These are phyloP conservation scores for Acanthococcus lagerstroemiae DNA, from an alignment of 2,888 invertebrate genomes.

Conservation along the genomic window DNA sequence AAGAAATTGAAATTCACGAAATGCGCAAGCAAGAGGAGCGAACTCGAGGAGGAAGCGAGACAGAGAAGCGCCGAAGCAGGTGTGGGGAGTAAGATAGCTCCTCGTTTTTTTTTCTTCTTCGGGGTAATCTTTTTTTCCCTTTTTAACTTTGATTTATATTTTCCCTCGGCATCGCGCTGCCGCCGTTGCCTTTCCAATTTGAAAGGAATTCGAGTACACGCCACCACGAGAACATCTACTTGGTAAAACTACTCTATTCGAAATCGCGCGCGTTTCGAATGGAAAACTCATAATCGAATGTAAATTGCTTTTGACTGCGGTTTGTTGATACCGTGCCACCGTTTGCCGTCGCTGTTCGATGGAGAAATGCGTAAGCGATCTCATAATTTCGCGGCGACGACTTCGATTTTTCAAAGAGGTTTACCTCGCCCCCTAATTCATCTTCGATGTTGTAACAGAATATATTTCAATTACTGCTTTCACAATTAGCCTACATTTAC, in stretches of 20 bases:
- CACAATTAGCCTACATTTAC: too few species aligned
- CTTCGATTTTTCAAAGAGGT: too few species aligned
- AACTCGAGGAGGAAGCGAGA: neutral
- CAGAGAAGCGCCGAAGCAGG: constrained; percentile 23
- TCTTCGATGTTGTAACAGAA: too few species aligned
- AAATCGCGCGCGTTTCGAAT: too few species aligned
- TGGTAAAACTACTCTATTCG: constrained; percentile 5
- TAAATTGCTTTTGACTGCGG: too few species aligned
- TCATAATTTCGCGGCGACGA: too few species aligned
- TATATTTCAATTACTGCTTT: too few species aligned
- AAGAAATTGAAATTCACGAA: constrained; percentile 28
- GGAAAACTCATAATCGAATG: too few species aligned
- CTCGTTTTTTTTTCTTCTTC: constrained; percentile 2
- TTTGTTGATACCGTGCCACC: too few species aligned
- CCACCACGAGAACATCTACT: constrained; percentile 9
- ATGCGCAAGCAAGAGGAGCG: constrained; percentile 19
- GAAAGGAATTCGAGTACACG: constrained; percentile 22
- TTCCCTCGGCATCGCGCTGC: constrained; percentile 26
- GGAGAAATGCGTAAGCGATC: too few species aligned
- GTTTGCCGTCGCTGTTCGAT: too few species aligned
- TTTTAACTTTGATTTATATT: constrained; percentile 31
- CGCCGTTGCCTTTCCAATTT: constrained; percentile 25
- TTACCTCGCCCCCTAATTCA: too few species aligned
- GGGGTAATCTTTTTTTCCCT: constrained; percentile 22
- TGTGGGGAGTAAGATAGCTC: constrained; percentile 23